These are phyloP conservation scores for Drosophila obscura DNA, from an alignment of 1,140 invertebrate genomes.

Conservation along the genomic window DNA sequence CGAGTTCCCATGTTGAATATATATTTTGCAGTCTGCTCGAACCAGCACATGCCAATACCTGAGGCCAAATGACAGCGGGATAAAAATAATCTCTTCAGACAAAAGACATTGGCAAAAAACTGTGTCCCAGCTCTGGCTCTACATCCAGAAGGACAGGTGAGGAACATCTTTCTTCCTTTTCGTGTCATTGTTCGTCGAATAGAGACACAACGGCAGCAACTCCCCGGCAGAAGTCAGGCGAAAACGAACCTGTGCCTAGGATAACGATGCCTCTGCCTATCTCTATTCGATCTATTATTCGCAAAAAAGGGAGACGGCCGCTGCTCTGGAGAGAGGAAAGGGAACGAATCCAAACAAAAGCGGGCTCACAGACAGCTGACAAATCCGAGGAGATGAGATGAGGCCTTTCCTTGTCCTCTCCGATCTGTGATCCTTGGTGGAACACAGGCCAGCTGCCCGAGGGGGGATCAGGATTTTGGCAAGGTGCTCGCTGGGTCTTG, in stretches of 20 bases:
- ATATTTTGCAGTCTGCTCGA: no score
- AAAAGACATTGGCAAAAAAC: slow-evolving; percentile 41
- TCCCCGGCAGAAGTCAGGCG: slow-evolving; percentile 51
- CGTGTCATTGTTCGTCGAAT: slow-evolving; percentile 37
- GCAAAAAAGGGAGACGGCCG: slow-evolving; percentile 29
- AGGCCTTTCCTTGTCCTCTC: slow-evolving; percentile 10
- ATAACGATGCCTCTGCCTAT: slow-evolving; percentile 61
- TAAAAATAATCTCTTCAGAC: slow-evolving; percentile 51
- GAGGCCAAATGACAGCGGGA: slow-evolving; percentile 26
- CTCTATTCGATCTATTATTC: slow-evolving; percentile 59
- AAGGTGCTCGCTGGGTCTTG: slow-evolving; percentile 54
- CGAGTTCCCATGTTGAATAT: no score
- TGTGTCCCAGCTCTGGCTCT: slow-evolving; percentile 5
- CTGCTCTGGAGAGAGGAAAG: neutral
- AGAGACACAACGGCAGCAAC: slow-evolving; percentile 3
- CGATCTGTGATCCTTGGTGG: neutral
- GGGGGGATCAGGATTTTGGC: slow-evolving; percentile 59
- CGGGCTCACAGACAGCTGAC: slow-evolving; percentile 62
- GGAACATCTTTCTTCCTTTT: slow-evolving; percentile 55
- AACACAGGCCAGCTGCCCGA: slow-evolving; percentile 61
- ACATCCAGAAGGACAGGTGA: slow-evolving; percentile 61
- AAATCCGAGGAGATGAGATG: slow-evolving; percentile 54
- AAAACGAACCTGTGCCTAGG: slow-evolving; percentile 62
- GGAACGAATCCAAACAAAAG: slow-evolving; percentile 54
- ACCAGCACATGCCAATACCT: slow-evolving; percentile 47